Evolutionary conservation across 2,797 vertebrate genomes (phyloP), one percentile per base, ranked within the genome.

Genomic region (Lateolabrax maculatus): DNA sequence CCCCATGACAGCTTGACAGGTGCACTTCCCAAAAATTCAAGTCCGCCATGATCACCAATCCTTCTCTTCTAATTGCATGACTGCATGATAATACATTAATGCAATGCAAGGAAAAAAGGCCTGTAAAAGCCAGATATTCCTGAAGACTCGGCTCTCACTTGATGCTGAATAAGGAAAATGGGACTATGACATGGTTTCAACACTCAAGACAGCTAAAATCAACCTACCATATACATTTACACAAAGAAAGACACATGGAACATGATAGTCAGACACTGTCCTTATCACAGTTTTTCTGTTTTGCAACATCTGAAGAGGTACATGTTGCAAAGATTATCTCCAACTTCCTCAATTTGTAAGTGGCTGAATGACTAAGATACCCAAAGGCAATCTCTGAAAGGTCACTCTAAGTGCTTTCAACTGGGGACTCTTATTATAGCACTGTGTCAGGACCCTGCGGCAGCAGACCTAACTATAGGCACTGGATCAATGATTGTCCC

Each of bases 401-500:
- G 83, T 82, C 73, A 77, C 36, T 56, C 11, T 2, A 57, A 84
- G 77, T 72, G 71, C 80, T 77, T 69, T 76, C 71, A 75, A 49
- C 43, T 25, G 36, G 55, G 70, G 70, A 75, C 46, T 77, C 66
- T 62, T 74, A 79, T 80, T 76, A 80, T 77, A 84, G 85, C 53
- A 46, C 34, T 11, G 69, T 83, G 77, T 84, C 74, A 77, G 72
- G 71, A 87, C 80, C 77, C 71, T 53, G 71, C 2, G 34, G 80
- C 52, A 66, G 68, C 0, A 70, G 75, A 71, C 36, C 80, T 21
- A 31, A 79, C 63, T 70, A 39, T 36, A 74, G 75, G 61, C 68
- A 65, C 65, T 34, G 58, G 71, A 88, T 91, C 81, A 81, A 75
- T 83, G 74, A 75, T 46, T 3, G 78, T 71, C 79, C 84, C 69